Percentiles rank a stretch among this genome's conserved stretches.
These are phyloP conservation scores for Eolophus roseicapilla DNA, from an alignment of 2,113 vertebrate genomes.

Conservation along the genomic window DNA sequence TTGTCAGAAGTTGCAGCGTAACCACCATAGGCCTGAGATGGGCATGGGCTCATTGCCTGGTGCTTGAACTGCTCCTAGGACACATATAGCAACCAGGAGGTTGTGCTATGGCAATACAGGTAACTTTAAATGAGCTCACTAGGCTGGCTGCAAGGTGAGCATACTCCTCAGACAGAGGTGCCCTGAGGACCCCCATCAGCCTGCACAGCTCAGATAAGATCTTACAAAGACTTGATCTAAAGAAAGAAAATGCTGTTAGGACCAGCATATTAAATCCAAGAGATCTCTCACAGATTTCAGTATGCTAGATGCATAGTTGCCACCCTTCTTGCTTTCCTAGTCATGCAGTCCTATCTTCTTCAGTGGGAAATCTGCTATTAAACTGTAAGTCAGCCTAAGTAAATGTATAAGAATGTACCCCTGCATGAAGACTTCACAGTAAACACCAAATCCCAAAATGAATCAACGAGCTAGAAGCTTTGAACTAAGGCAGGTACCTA, in stretches of 20 bases:
- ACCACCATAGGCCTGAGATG: not conserved
- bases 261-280: not conserved
- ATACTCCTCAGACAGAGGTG: not conserved
- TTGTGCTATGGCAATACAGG: not conserved
- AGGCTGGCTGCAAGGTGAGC: not conserved
- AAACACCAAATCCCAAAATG: not conserved
- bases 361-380: not conserved
- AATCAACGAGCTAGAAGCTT: not conserved
- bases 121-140: not conserved
- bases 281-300: not conserved
- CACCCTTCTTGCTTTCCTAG: not conserved
- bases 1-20: not conserved
- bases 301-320: not conserved
- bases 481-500: not conserved
- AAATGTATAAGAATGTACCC: not conserved
- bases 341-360: not conserved
- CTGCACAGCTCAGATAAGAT: not conserved
- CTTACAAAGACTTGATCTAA: not conserved
- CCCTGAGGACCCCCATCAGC: not conserved
- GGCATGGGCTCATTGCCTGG: not conserved
- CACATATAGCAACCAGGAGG: not conserved
- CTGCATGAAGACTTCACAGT: not conserved
- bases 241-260: not conserved
- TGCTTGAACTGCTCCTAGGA: not conserved
- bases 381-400: not conserved